Evolutionary conservation across 2,888 invertebrate genomes (phyloP).

Genomic region (Charanyca ferruginea): DNA sequence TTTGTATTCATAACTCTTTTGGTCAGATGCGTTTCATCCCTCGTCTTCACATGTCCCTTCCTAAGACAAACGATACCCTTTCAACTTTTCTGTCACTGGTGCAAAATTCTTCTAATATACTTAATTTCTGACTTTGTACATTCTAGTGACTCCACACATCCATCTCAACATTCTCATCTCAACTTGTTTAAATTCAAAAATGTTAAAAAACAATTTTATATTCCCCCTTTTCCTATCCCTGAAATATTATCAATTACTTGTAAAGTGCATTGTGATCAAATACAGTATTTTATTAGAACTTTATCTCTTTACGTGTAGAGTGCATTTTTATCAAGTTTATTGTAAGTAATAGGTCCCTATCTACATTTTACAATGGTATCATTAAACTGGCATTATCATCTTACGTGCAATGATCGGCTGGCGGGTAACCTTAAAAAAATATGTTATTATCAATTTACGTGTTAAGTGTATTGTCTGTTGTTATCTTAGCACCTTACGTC

Average conservation of each 20-base stretch:
- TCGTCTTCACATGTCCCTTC: too few species aligned
- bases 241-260: slow-evolving; percentile 14
- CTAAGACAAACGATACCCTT: too few species aligned
- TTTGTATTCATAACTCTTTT: too few species aligned
- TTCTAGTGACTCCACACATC: too few species aligned
- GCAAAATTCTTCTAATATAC: too few species aligned
- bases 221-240: neutral
- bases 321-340: slow-evolving; percentile 23
- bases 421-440: neutral
- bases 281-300: neutral
- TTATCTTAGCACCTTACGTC: slow-evolving; percentile 4
- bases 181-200: too few species aligned
- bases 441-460: slow-evolving; percentile 27
- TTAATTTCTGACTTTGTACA: too few species aligned
- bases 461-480: slow-evolving; percentile 14
- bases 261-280: slow-evolving; percentile 36
- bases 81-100: too few species aligned
- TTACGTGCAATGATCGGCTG: slow-evolving; percentile 21
- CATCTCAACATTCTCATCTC: too few species aligned
- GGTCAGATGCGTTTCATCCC: too few species aligned
- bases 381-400: slow-evolving; percentile 19
- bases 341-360: neutral
- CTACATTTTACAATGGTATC: neutral
- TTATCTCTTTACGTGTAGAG: slow-evolving; percentile 39
- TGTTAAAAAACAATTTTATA: neutral